Percentiles rank a stretch among this genome's conserved stretches.
phyloP scores from a whole-genome alignment of 2,113 vertebrate genomes.

The Grus americana region DNA sequence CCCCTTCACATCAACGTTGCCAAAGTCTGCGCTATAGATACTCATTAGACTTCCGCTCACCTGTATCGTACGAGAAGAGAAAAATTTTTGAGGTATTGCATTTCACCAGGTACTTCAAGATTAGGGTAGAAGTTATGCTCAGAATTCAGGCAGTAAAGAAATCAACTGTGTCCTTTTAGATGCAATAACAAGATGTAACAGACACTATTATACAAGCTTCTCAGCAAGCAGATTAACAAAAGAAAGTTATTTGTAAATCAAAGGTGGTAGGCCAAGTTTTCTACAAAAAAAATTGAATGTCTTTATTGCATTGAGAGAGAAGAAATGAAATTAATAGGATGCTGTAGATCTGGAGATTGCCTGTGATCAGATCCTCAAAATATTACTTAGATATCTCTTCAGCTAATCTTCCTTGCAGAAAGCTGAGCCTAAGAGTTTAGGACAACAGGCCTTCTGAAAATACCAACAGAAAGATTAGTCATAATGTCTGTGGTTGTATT shows the following conservation, averaged over 20 bases:
- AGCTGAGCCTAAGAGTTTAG: background rate
- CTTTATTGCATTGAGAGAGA: background rate
- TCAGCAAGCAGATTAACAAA: background rate
- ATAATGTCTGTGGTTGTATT: background rate
- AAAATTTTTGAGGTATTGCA: background rate
- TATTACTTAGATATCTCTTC: background rate
- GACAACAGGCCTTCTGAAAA: background rate
- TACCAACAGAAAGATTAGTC: background rate
- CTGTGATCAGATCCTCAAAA: background rate
- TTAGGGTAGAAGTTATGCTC: background rate
- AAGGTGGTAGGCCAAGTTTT: background rate
- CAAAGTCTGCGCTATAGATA: constrained; percentile 83
- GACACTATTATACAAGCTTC: background rate
- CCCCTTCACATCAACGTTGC: constrained; percentile 86
- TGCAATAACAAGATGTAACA: background rate
- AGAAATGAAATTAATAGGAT: background rate
- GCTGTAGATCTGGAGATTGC: background rate
- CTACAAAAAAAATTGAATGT: background rate
- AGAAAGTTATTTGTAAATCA: background rate
- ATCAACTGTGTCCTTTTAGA: background rate
- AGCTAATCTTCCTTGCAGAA: background rate
- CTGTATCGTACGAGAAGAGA: constrained; percentile 62
- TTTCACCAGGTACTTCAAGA: background rate
- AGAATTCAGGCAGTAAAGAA: background rate
- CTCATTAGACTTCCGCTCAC: constrained; percentile 88